Evolutionary conservation across 2,797 vertebrate species (phyloP).

Genomic region (Lithobates pipiens): DNA sequence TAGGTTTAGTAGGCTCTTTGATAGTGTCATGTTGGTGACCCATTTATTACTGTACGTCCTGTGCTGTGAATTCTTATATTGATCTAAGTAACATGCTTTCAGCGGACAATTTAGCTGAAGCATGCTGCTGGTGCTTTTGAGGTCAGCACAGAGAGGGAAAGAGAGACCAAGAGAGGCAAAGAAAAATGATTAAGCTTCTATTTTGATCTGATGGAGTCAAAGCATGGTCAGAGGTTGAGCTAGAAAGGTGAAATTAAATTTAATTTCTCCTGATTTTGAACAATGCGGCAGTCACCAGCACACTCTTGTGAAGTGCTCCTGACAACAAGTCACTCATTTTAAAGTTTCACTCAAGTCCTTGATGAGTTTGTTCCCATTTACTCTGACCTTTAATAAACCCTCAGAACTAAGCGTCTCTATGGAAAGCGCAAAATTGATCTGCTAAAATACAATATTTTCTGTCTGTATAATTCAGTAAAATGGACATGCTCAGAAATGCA

Average conservation of each 20-base stretch:
- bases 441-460: not conserved
- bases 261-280: conserved; percentile 61
- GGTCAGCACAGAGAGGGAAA: conserved; percentile 49
- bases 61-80: conserved; percentile 44
- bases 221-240: conserved; percentile 58
- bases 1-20: not conserved
- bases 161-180: conserved; percentile 30
- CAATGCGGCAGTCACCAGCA: conserved; percentile 42
- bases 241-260: conserved; percentile 62
- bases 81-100: conserved; percentile 47
- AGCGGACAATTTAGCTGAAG: conserved; percentile 55
- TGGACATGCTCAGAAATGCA: not conserved
- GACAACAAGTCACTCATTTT: conserved; percentile 53
- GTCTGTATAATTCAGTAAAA: not conserved
- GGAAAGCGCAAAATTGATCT: conserved; percentile 12
- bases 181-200: conserved; percentile 62
- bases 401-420: not conserved
- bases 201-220: conserved; percentile 61
- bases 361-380: conserved; percentile 30
- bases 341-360: conserved; percentile 53
- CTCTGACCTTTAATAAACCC: conserved; percentile 29
- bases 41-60: conserved; percentile 39
- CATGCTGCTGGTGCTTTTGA: conserved; percentile 45
- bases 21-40: conserved; percentile 8
- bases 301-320: conserved; percentile 21